phyloP scores from a whole-genome alignment of 2,888 invertebrate genomes.

The Cyclophora punctaria region DNA sequence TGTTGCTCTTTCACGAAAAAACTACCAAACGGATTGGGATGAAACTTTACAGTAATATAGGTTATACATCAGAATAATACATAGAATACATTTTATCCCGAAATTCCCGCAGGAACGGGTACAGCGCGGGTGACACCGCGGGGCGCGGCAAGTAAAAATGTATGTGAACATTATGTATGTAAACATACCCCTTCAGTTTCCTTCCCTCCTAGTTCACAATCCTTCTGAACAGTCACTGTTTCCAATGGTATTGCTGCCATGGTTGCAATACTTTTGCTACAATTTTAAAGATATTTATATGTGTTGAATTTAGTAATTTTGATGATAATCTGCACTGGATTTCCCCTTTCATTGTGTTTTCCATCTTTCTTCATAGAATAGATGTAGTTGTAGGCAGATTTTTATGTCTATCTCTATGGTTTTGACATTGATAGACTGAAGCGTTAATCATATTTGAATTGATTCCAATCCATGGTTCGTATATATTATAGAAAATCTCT shows the following conservation, averaged over 20 bases:
- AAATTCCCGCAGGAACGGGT: too few species aligned
- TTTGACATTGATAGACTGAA: too few species aligned
- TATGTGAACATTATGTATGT: not conserved
- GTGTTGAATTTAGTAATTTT: not conserved
- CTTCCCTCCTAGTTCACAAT: slow-evolving; percentile 80
- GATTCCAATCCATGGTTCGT: too few species aligned
- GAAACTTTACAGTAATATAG: not conserved
- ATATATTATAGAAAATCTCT: too few species aligned
- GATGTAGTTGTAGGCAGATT: too few species aligned
- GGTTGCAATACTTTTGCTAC: slow-evolving; percentile 8
- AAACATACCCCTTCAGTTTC: slow-evolving; percentile 63
- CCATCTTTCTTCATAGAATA: not conserved
- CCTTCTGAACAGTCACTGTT: slow-evolving; percentile 75
- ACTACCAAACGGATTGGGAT: not conserved
- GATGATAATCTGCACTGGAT: slow-evolving; percentile 9
- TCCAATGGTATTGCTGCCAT: slow-evolving; percentile 73
- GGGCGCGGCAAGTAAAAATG: not conserved
- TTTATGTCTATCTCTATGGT: too few species aligned
- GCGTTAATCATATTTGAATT: too few species aligned
- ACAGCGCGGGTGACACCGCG: not conserved
- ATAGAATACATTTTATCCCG: too few species aligned
- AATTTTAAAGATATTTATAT: slow-evolving; percentile 1
- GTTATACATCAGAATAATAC: not conserved
- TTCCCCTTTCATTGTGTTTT: slow-evolving; percentile 18
- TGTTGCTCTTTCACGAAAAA: too few species aligned